Conservation (phyloP, 2,113 vertebrate species). For the Aegotheles bennettii region DNA sequence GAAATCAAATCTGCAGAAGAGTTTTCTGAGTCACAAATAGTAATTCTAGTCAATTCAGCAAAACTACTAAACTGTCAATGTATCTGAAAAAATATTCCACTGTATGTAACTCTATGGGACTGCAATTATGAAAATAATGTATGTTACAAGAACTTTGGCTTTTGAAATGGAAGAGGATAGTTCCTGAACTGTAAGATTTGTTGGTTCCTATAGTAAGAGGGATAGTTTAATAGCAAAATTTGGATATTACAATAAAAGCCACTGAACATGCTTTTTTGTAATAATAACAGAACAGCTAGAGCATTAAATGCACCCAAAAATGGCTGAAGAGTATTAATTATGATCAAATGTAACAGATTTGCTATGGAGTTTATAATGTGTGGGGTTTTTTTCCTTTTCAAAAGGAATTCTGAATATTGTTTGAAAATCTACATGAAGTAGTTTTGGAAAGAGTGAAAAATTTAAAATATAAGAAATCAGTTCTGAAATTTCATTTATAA, state of each 20-base stretch:
- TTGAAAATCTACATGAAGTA: not conserved
- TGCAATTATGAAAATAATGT: not conserved
- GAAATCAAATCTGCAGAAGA: not conserved
- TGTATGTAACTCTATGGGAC: not conserved
- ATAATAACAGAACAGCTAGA: not conserved
- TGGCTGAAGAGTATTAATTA: not conserved
- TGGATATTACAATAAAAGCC: not conserved
- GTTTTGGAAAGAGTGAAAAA: not conserved
- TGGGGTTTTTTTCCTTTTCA: not conserved
- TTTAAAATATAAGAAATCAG: not conserved
- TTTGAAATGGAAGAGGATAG: not conserved
- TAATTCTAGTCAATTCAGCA: not conserved
- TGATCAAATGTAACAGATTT: not conserved
- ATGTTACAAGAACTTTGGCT: not conserved
- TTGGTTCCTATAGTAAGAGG: not conserved
- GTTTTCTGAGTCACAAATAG: not conserved
- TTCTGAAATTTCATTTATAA: not conserved
- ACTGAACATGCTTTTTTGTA: not conserved
- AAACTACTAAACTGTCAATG: not conserved
- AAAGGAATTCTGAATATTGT: not conserved
- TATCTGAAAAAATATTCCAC: not conserved
- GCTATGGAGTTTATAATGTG: accelerated
- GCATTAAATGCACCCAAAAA: not conserved
- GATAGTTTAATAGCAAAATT: not conserved
- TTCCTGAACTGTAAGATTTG: not conserved